These are phyloP conservation scores for Antennarius maculatus DNA, from an alignment of 2,797 vertebrate genomes.

Conservation along the genomic window DNA sequence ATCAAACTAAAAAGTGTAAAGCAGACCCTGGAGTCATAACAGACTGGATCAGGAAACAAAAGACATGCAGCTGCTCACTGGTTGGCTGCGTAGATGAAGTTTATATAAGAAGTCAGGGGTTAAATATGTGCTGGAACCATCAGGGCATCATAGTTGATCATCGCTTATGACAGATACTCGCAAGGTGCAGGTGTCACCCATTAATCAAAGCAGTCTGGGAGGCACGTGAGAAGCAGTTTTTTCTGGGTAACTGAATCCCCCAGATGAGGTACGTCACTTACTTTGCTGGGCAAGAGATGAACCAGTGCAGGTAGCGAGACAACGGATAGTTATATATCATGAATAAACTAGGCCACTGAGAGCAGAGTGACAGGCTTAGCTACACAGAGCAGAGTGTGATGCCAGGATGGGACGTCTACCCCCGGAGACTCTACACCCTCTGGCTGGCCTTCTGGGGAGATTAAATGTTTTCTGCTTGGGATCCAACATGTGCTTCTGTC, in stretches of 20 bases:
- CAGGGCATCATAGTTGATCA: slow-evolving; percentile 43
- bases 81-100: slow-evolving; percentile 14
- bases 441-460: slow-evolving; percentile 82
- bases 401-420: slow-evolving; percentile 50
- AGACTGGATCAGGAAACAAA: slow-evolving; percentile 45
- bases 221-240: slow-evolving; percentile 79
- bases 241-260: slow-evolving; percentile 85
- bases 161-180: slow-evolving; percentile 61
- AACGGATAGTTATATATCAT: slow-evolving; percentile 73
- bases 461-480: slow-evolving; percentile 85
- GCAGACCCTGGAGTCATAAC: slow-evolving; percentile 57
- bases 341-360: slow-evolving; percentile 81
- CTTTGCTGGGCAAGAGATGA: slow-evolving; percentile 73
- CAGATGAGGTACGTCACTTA: slow-evolving; percentile 83
- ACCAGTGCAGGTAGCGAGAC: slow-evolving; percentile 53
- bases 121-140: slow-evolving; percentile 35
- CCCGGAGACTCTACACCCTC: slow-evolving; percentile 70
- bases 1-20: slow-evolving; percentile 72
- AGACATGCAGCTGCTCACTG: slow-evolving; percentile 11
- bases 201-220: slow-evolving; percentile 88
- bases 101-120: slow-evolving; percentile 38
- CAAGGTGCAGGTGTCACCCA: slow-evolving; percentile 76
- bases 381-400: slow-evolving; percentile 19
- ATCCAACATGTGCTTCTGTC: slow-evolving; percentile 82
- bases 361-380: slow-evolving; percentile 42